A percentile compares a stretch with the other conserved stretches of the same genome.
Evolutionary conservation across 2,888 invertebrate species (phyloP).

Genomic region (Trissolcus japonicus): DNA sequence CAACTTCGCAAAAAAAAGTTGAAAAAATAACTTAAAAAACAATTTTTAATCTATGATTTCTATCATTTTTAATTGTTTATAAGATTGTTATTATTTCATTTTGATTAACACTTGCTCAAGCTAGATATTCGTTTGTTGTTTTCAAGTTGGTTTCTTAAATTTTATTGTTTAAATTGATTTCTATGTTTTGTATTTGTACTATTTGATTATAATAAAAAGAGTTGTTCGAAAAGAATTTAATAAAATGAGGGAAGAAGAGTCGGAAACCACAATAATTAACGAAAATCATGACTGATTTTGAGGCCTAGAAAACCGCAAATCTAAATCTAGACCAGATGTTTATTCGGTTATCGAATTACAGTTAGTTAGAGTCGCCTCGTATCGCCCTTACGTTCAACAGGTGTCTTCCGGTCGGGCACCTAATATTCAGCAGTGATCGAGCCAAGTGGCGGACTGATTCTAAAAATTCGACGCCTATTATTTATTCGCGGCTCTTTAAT

Average conservation of each 20-base stretch:
- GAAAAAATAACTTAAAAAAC: no score
- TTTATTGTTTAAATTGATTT: no score
- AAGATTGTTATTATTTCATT: no score
- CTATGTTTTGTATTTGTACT: no score
- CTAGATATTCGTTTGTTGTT: no score
- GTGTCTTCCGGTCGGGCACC: conserved; percentile 57
- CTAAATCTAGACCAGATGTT: conserved; percentile 49
- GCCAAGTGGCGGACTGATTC: conserved; percentile 18
- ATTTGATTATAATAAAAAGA: no score
- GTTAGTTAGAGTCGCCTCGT: conserved; percentile 49
- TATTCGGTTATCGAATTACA: conserved; percentile 59
- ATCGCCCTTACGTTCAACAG: conserved; percentile 56
- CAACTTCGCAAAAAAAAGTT: no score
- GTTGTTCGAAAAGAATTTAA: neutral
- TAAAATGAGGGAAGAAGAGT: neutral
- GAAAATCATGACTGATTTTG: conserved; percentile 8
- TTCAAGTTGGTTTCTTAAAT: no score
- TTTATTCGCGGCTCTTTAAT: neutral
- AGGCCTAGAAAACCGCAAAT: conserved; percentile 16
- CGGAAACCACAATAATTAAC: neutral
- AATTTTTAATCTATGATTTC: neutral
- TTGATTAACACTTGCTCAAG: no score
- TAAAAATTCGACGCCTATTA: conserved; percentile 4
- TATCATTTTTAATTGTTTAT: no score
- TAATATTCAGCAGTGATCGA: conserved; percentile 31